These are phyloP conservation scores for Phaedon cochleariae DNA, from an alignment of 2,888 invertebrate species.

Conservation along the genomic window DNA sequence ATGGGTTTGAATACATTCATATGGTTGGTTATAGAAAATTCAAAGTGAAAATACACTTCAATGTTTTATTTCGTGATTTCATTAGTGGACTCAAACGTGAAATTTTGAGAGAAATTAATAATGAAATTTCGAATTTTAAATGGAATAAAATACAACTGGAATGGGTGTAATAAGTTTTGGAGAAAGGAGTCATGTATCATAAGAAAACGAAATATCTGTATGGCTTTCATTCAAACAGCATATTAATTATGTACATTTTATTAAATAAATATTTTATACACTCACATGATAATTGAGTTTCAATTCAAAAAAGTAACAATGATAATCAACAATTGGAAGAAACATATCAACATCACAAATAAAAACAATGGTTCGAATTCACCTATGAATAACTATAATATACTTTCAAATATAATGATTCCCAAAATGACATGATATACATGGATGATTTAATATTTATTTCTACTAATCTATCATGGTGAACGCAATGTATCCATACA, in stretches of 20 bases:
- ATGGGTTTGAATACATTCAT: no score
- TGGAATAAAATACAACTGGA: no score
- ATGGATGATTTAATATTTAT: conserved; percentile 47
- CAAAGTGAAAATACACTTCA: no score
- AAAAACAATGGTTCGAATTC: conserved; percentile 18
- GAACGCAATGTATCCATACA: background rate
- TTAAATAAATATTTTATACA: conserved; percentile 61
- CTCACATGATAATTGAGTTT: conserved; percentile 54
- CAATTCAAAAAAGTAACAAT: conserved; percentile 50
- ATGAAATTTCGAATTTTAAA: no score
- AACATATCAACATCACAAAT: conserved; percentile 33
- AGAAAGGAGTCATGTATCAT: no score
- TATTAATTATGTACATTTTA: conserved; percentile 52
- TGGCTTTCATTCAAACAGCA: background rate
- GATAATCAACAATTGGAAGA: conserved; percentile 37
- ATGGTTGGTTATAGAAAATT: no score
- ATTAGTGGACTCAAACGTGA: no score
- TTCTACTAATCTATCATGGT: conserved; percentile 24
- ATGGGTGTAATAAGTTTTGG: no score
- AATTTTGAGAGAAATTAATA: no score
- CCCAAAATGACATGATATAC: conserved; percentile 54
- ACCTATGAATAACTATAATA: conserved; percentile 40
- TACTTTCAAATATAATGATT: conserved; percentile 38
- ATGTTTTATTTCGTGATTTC: no score
- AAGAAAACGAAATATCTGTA: background rate